Evolutionary conservation across 2,113 vertebrate genomes (phyloP).

Genomic region (Sinocyclocheilus maitianheensis): DNA sequence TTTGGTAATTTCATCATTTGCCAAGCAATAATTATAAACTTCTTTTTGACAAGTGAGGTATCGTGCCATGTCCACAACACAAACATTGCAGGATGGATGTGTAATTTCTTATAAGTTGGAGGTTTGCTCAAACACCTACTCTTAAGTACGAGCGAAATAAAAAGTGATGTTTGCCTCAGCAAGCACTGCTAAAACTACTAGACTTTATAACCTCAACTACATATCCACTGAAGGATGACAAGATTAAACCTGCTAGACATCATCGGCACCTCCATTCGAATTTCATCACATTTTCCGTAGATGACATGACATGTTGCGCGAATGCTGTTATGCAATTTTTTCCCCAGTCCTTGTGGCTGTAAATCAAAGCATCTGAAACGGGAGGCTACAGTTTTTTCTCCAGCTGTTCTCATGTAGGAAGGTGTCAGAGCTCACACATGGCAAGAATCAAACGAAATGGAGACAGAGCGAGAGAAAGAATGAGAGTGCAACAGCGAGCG

Average conservation of each 20-base stretch:
- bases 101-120: neutral
- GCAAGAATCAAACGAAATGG: conserved; percentile 32
- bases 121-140: neutral
- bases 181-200: neutral
- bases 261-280: conserved; percentile 31
- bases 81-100: neutral
- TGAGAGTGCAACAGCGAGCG: conserved; percentile 16
- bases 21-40: neutral
- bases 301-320: neutral
- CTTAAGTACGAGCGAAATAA: neutral
- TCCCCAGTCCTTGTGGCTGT: conserved; percentile 22
- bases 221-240: conserved; percentile 6
- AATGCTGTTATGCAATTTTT: conserved; percentile 18
- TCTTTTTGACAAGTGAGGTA: neutral
- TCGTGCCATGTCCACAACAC: neutral
- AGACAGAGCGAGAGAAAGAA: conserved; percentile 14
- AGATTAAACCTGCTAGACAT: conserved; percentile 34
- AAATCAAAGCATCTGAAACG: conserved; percentile 49
- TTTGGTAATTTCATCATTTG: neutral
- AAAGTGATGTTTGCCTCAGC: neutral
- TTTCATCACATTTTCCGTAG: neutral
- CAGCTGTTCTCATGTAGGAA: conserved; percentile 45
- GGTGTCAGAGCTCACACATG: conserved; percentile 49
- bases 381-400: conserved; percentile 36
- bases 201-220: neutral